A percentile compares a stretch with the other conserved stretches of the same genome.
Evolutionary conservation across 2,113 vertebrate species (phyloP).

Genomic region (Ammodramus savannarum): DNA sequence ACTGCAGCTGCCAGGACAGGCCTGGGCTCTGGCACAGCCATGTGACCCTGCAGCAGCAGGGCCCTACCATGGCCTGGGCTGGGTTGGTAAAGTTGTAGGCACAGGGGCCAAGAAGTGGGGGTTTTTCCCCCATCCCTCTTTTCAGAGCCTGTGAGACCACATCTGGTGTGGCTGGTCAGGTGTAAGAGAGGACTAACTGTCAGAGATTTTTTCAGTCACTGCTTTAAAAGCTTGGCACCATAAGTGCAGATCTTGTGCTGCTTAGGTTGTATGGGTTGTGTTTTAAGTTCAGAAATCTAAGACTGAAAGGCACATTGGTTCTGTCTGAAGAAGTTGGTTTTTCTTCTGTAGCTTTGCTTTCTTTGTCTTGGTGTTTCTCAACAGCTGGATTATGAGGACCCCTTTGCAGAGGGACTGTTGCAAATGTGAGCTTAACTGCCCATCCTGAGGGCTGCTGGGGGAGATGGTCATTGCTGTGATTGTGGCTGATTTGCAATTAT

Average conservation of each 20-base stretch:
- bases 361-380: not conserved
- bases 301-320: not conserved
- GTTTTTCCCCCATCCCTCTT: fast-evolving
- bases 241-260: not conserved
- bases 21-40: not conserved
- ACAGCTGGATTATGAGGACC: not conserved
- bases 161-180: not conserved
- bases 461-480: not conserved
- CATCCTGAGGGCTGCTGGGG: not conserved
- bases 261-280: not conserved
- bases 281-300: not conserved
- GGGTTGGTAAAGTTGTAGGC: not conserved
- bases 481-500: not conserved
- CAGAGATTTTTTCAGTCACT: not conserved
- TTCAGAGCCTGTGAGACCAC: not conserved
- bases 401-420: not conserved
- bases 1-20: not conserved
- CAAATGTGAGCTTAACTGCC: not conserved
- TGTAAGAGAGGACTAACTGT: not conserved
- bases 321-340: not conserved
- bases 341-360: not conserved
- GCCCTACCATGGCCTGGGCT: fast-evolving
- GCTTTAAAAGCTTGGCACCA: not conserved
- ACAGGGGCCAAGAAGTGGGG: not conserved
- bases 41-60: fast-evolving